Conservation (phyloP, 1,140 invertebrate genomes). For the Babylonia areolata region DNA sequence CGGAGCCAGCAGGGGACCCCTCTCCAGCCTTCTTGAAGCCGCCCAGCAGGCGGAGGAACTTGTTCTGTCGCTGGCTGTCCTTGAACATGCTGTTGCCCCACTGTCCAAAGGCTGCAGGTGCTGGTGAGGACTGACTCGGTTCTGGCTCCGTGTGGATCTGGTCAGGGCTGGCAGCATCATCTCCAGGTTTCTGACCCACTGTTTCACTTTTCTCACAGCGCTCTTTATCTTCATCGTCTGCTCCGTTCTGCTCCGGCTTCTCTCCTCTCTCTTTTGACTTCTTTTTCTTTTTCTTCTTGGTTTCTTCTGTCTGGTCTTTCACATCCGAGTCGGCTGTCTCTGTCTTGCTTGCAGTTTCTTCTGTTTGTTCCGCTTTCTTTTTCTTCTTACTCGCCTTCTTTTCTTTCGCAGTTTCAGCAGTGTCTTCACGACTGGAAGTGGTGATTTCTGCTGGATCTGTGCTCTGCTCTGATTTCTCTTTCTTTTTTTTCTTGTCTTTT, state of each 20-base stretch:
- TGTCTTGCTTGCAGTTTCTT: background rate
- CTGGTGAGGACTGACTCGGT: background rate
- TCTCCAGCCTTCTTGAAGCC: constrained; percentile 53
- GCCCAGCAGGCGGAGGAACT: constrained; percentile 60
- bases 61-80: constrained; percentile 54
- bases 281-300: constrained; percentile 13
- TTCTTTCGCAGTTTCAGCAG: background rate
- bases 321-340: background rate
- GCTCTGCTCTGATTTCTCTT: background rate
- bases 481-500: constrained; percentile 15
- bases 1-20: background rate
- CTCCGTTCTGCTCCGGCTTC: constrained; percentile 21
- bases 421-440: background rate
- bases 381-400: background rate
- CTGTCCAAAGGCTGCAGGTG: constrained; percentile 44
- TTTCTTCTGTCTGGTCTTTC: background rate
- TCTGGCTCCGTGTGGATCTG: background rate
- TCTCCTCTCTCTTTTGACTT: background rate
- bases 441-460: background rate
- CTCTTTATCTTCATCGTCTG: constrained; percentile 18
- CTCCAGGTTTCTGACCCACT: constrained; percentile 32
- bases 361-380: constrained; percentile 9
- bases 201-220: constrained; percentile 4
- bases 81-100: constrained; percentile 57
- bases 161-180: constrained; percentile 16